Base-by-base conservation (phyloP, 2,797 vertebrate genomes). In the Carapus acus region DNA sequence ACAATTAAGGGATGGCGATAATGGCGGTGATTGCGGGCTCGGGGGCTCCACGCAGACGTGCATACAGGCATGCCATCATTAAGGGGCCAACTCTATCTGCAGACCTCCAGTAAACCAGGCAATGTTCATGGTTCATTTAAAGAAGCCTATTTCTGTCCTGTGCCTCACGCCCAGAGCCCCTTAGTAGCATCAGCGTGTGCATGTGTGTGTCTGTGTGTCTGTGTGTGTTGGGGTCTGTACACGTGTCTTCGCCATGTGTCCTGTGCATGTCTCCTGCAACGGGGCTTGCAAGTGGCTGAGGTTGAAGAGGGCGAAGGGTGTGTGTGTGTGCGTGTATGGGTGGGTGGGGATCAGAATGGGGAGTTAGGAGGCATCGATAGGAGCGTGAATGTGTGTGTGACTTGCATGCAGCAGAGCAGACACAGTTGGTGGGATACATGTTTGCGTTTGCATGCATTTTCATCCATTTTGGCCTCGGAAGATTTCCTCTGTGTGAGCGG, bases 61-160 rank as follows among this genome's bases (percentile, higher is more conserved):
- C 45, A 48, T 52, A 49, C 67, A 54, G 43, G 57, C 52, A 7
- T 16, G 8, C 29, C 70, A 66, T 73, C 76, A 71, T 79, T 66
- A 56, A 57, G 42, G 44, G 17, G 22, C 38, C 47, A n/a, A 54
- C 42, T 69, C 47, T 60, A 54, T 74, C 56, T 69, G 46, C 50
- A 69, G 54, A 65, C 52, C 52, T 64, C 42, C 45, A 59, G 40
- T 60, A 24, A 22, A 52, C 54, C 53, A 33, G 43, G n/a, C 42
- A 20, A 49, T 58, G 51, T 69, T 76, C 74, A 81, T 67, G 80
- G 47, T 79, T 80, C 62, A 83, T 79, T 81, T 78, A 74, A 50
- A 70, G 44, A 53, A 27, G 8, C 47, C 62, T 79, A 82, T 83
- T 79, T 80, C 29, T 68, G 79, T 73, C 65, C 37, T 41, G 53